Base-by-base conservation (phyloP, 1,140 invertebrate genomes). In the Atta colombica region DNA sequence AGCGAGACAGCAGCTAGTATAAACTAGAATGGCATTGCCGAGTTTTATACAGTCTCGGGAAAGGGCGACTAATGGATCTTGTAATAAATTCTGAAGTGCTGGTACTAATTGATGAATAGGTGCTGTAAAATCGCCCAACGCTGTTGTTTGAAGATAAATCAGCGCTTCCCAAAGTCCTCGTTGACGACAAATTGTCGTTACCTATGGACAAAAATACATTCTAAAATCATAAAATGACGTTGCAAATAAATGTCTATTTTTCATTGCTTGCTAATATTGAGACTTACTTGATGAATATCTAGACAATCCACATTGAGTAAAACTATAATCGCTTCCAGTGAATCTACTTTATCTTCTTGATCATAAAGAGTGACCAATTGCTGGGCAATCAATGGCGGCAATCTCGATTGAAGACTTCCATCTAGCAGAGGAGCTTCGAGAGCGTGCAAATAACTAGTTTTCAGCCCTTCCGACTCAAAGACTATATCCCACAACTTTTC, bases 11-110 rank as follows among this genome's bases (percentile, higher is more conserved):
- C 99, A 99, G 77, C 98, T 99, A 60, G 98, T 96, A 93, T 99
- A 99, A 14, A 99, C 97, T 74, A 99, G 95, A 77, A 99, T 95
- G 90, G 98, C 98, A 91, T 99, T 99, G 21, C 99, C 99, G 28
- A 98, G 94, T 91, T 95, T 95, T 63, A 96, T 95, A 90, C 95
- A 96, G 84, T 95, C 96, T 58, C 93, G 94, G 5, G 95, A 89
- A 63, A 93, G 94, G 71, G 77, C 81, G 21, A 93, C 87, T 39
- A 85, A 88, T 16, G 80, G 88, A 86, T 93, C 94, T 7, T 89
- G 89, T 31, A 96, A 82, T 18, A 93, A 93, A 66, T 92, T 93
- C 82, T 95, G 94, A n/a, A 97, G 92, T 28, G 96, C 94, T 0
- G 96, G 96, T 71, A 98, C 95, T 21, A 98, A 94, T 92, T 99